Evolutionary conservation across 1,140 invertebrate genomes (phyloP).

Genomic region (Drosophila willistoni): DNA sequence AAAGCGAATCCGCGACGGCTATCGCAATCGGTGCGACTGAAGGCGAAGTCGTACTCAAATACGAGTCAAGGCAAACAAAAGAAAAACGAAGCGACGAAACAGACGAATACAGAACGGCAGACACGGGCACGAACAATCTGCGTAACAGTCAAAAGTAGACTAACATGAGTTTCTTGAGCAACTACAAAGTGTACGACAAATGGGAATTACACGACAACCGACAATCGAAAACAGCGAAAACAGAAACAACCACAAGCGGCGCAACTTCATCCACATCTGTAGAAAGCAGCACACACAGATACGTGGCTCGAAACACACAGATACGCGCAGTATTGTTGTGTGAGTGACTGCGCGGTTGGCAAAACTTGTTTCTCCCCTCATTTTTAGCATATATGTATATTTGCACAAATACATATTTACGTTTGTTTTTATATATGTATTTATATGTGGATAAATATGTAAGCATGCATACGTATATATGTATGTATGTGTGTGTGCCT

Average conservation of each 20-base stretch:
- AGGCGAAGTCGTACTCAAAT: constrained; percentile 17
- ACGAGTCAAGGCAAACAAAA: constrained; percentile 12
- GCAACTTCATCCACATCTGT: constrained; percentile 30
- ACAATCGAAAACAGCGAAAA: constrained; percentile 78
- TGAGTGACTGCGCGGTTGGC: constrained; percentile 36
- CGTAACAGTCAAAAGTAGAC: constrained; percentile 83
- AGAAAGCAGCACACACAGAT: constrained; percentile 38
- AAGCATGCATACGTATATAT: constrained; percentile 18
- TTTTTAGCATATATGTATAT: constrained; percentile 8
- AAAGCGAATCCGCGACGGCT: constrained; percentile 23
- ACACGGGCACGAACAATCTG: constrained; percentile 77
- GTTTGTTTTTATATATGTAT: constrained; percentile 23
- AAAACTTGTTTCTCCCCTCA: constrained; percentile 70
- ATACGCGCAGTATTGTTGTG: not conserved
- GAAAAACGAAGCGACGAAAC: constrained; percentile 27
- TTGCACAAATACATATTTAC: not conserved
- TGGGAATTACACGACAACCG: constrained; percentile 83
- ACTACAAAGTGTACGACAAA: constrained; percentile 83
- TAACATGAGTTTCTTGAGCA: constrained; percentile 83
- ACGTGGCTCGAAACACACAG: constrained; percentile 1
- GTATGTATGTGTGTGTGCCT: constrained; percentile 35
- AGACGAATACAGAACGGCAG: constrained; percentile 38
- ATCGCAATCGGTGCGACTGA: constrained; percentile 12
- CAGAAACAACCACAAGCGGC: constrained; percentile 57
- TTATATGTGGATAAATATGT: not conserved